Conservation (phyloP, 1,140 invertebrate species). For the Tetramorium simillimum region DNA sequence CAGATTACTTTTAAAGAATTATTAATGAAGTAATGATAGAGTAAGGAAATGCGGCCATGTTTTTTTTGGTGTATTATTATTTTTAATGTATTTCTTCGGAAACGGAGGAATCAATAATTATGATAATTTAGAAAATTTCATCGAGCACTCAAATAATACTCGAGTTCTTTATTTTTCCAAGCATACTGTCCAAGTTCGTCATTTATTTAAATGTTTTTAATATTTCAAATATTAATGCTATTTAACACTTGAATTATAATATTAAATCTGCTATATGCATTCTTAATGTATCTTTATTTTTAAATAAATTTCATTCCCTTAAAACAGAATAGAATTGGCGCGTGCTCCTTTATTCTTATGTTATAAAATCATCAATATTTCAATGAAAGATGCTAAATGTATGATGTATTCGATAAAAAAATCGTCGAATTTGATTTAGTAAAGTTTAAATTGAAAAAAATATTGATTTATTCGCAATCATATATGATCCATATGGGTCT, state of each 20-base stretch:
- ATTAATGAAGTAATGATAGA: background rate
- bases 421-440: slow-evolving; percentile 36
- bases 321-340: background rate
- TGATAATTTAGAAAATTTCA: background rate
- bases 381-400: background rate
- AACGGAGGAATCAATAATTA: background rate
- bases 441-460: slow-evolving; percentile 37
- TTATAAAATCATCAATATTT: slow-evolving; percentile 33
- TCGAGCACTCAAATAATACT: background rate
- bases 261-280: background rate
- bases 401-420: background rate
- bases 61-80: background rate
- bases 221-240: background rate
- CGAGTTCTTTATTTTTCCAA: background rate
- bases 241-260: background rate
- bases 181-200: background rate
- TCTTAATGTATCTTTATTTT: background rate
- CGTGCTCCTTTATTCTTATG: background rate
- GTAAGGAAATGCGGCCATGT: background rate
- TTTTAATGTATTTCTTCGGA: background rate
- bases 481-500: slow-evolving; percentile 24
- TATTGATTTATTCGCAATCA: background rate
- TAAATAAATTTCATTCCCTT: background rate
- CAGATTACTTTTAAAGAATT: background rate
- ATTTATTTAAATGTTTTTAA: background rate